Evolutionary conservation across 2,888 invertebrate genomes (phyloP), one percentile per base, ranked within the genome.

Genomic region (Athalia cordata): DNA sequence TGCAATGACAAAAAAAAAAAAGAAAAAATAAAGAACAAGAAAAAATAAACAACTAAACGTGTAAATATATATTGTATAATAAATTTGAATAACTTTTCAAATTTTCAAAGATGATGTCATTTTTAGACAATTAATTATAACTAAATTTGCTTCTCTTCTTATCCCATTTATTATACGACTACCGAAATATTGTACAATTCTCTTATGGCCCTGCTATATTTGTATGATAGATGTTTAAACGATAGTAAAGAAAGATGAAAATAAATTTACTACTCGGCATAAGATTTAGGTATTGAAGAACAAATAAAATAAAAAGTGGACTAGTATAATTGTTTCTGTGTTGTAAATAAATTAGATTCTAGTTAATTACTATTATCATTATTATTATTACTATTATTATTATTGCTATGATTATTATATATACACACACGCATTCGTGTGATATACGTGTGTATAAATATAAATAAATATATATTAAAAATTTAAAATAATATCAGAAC

Each of bases 291-390:
- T 11, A 52, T 61, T 55, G 43, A 74, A 11, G 1, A 68, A 74
- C 67, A n/a, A 76, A 55, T 15, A 64, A 13, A n/a, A 45, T 55
- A n/a, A 52, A 75, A 59, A 78, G 43, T 67, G 55, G 70, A 74
- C 29, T 64, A 66, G 82, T 82, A 82, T 83, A 84, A 84, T 84
- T 84, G 83, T 85, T 86, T 87, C 82, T 84, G 81, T 87, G 87
- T 87, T 87, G 87, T 87, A 87, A 85, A 87, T 87, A 87, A 84
- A 85, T 84, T 79, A 82, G 82, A 81, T 79, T 81, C 81, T 81
- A 81, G 78, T 43, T 75, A 59, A 13, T 70, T n/a, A 70, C 50
- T 11, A 70, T 70, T 70, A 76, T 29, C 2, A 29, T 29, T 29
- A 29, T 29, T 29, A 29, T 29, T 29, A 29, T 29, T 29, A 29